Evolutionary conservation across 2,113 vertebrate genomes (phyloP).

Genomic region (Platysternon megacephalum): DNA sequence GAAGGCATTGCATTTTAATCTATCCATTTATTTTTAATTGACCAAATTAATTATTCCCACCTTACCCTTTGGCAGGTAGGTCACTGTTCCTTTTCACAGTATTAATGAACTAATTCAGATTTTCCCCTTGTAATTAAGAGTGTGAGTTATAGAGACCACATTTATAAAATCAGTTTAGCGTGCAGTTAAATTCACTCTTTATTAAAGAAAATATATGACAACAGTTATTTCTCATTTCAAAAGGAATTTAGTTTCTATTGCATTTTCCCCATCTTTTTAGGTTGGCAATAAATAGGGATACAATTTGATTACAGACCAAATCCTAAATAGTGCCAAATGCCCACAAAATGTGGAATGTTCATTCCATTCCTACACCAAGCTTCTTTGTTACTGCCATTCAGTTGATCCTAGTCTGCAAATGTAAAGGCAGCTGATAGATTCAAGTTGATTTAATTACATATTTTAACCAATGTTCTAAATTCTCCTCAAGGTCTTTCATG

Average conservation of each 20-base stretch:
- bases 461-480: conserved; percentile 32
- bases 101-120: conserved; percentile 79
- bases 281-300: background rate
- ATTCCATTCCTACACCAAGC: background rate
- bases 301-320: conserved; percentile 24
- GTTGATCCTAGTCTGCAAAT: background rate
- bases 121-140: conserved; percentile 76
- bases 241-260: conserved; percentile 45
- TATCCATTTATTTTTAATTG: conserved; percentile 80
- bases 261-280: conserved; percentile 40
- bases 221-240: conserved; percentile 49
- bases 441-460: background rate
- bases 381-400: conserved; percentile 15
- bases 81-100: conserved; percentile 77
- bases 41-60: conserved; percentile 85
- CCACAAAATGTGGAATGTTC: background rate
- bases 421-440: conserved; percentile 29
- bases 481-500: conserved; percentile 44
- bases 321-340: background rate
- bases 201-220: conserved; percentile 71
- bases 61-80: conserved; percentile 83
- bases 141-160: conserved; percentile 67
- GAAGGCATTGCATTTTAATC: conserved; percentile 77
- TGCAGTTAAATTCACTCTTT: conserved; percentile 66
- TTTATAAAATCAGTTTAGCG: conserved; percentile 66